A percentile compares a stretch with the other conserved stretches of the same genome.
phyloP scores from a whole-genome alignment of 2,888 invertebrate species.

The Ornithoptera priamus region DNA sequence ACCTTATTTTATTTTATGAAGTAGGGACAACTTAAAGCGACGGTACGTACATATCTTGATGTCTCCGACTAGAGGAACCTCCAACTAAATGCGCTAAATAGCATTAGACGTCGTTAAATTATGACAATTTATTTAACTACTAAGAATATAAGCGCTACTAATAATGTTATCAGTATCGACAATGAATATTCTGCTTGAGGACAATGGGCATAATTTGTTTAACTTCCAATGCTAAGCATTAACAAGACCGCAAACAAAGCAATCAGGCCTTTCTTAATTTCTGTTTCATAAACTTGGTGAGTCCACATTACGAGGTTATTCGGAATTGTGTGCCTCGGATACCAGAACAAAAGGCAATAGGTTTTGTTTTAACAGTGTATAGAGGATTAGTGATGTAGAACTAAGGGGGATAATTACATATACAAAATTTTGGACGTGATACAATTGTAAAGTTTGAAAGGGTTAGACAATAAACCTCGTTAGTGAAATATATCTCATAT shows the following conservation, averaged over 20 bases:
- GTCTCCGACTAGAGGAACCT: too few species aligned
- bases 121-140: not conserved
- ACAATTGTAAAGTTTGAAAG: too few species aligned
- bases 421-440: too few species aligned
- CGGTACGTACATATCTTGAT: too few species aligned
- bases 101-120: too few species aligned
- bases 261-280: conserved; percentile 11
- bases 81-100: too few species aligned
- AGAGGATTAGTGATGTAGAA: not conserved
- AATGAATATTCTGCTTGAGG: not conserved
- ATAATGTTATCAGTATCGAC: conserved; percentile 1
- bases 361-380: not conserved
- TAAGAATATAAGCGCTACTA: not conserved
- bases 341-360: not conserved
- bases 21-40: too few species aligned
- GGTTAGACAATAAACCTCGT: too few species aligned
- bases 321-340: not conserved
- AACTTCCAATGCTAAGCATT: not conserved
- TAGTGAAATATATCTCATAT: too few species aligned
- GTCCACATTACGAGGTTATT: not conserved
- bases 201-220: not conserved
- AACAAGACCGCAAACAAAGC: not conserved
- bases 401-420: not conserved
- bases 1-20: too few species aligned
- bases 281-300: conserved; percentile 1